These are phyloP conservation scores for Pogonognathellus flavescens DNA, from an alignment of 1,140 invertebrate genomes.

Conservation along the genomic window DNA sequence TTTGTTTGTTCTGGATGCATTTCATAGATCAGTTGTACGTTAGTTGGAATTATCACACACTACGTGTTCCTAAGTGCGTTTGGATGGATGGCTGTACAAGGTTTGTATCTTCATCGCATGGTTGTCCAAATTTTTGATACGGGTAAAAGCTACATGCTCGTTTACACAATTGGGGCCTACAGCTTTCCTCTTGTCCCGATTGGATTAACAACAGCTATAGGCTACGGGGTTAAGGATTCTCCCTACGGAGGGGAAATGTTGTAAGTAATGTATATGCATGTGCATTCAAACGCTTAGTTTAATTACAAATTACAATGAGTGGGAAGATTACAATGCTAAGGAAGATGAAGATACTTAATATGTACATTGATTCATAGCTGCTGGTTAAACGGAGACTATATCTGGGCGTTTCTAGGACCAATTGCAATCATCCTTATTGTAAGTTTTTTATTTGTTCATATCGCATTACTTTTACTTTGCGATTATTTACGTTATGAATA, in stretches of 20 bases:
- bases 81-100: slow-evolving; percentile 75
- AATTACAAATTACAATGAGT: too few relatives aligned
- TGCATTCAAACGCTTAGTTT: too few relatives aligned
- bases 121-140: slow-evolving; percentile 69
- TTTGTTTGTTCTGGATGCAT: too few relatives aligned
- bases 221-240: slow-evolving; percentile 27
- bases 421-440: slow-evolving; percentile 56
- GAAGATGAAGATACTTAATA: too few relatives aligned
- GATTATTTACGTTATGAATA: too few relatives aligned
- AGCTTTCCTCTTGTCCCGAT: slow-evolving; percentile 71
- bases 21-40: slow-evolving; percentile 71
- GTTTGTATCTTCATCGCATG: slow-evolving; percentile 72
- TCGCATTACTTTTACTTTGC: background rate
- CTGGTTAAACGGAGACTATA: slow-evolving; percentile 64
- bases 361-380: slow-evolving; percentile 58
- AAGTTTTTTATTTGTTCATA: background rate
- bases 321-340: too few relatives aligned
- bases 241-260: slow-evolving; percentile 66
- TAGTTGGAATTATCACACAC: slow-evolving; percentile 75
- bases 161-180: slow-evolving; percentile 71
- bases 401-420: slow-evolving; percentile 64
- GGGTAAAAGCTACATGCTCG: slow-evolving; percentile 56
- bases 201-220: slow-evolving; percentile 68
- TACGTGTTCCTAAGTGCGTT: slow-evolving; percentile 76
- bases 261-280: slow-evolving; percentile 59